phyloP scores from a whole-genome alignment of 2,797 vertebrate genomes.

The Carcharodon carcharias region DNA sequence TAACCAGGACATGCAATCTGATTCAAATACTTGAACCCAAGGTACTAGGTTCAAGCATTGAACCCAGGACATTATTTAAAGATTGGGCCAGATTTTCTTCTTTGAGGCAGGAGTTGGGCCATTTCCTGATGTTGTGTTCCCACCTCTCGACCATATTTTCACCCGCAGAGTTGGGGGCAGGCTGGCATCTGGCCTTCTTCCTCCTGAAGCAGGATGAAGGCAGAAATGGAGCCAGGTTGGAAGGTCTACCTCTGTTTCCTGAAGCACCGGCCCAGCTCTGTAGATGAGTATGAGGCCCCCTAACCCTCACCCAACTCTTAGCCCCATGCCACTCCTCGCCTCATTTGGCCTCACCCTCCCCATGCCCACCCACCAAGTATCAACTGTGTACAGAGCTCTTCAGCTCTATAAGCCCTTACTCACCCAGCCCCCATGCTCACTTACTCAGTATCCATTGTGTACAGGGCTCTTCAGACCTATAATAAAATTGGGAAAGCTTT shows the following conservation, averaged over 20 bases:
- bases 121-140: neutral
- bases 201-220: neutral
- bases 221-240: neutral
- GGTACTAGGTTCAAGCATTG: neutral
- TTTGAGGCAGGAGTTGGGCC: neutral
- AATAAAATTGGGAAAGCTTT: neutral
- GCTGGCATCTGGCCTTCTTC: neutral
- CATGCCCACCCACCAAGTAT: too few species aligned
- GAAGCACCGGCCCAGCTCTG: too few species aligned
- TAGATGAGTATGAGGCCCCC: too few species aligned
- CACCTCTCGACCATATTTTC: neutral
- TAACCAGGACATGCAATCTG: neutral
- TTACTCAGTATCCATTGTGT: neutral
- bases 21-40: neutral
- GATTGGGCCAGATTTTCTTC: neutral
- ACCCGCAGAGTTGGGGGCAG: neutral
- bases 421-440: too few species aligned
- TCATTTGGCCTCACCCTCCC: too few species aligned
- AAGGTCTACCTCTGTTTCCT: neutral
- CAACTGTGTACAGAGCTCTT: too few species aligned
- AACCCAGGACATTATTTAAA: neutral
- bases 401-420: too few species aligned
- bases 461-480: neutral
- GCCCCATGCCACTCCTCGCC: too few species aligned
- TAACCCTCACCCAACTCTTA: neutral